Evolutionary conservation across 2,888 invertebrate species (phyloP).

Genomic region (Oligia fasciuncula): DNA sequence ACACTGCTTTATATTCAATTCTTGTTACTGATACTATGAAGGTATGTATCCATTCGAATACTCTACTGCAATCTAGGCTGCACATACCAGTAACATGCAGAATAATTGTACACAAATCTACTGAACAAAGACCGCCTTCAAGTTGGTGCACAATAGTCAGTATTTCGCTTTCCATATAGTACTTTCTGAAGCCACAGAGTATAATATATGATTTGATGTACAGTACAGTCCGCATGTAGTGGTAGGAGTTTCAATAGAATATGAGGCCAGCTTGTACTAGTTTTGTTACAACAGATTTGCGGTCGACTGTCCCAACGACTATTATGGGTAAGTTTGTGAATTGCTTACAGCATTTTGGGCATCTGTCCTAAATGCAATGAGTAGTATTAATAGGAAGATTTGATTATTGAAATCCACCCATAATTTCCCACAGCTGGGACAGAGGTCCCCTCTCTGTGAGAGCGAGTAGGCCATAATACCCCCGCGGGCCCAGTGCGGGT

Average conservation of each 20-base stretch:
- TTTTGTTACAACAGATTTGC: not conserved
- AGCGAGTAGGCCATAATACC: too few relatives aligned
- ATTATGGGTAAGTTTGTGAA: not conserved
- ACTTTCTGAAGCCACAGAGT: not conserved
- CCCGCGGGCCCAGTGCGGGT: too few relatives aligned
- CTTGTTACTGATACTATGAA: not conserved
- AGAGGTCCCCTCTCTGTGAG: not conserved
- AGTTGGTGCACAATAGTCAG: not conserved
- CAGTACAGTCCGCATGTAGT: not conserved
- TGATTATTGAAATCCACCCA: not conserved
- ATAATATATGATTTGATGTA: not conserved
- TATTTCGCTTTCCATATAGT: conserved; percentile 2
- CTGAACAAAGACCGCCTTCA: not conserved
- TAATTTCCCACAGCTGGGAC: too few relatives aligned
- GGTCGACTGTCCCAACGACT: not conserved
- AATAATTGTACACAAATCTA: conserved; percentile 16
- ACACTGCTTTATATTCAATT: not conserved
- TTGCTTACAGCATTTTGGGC: not conserved
- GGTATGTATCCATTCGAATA: not conserved
- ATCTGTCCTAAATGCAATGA: not conserved
- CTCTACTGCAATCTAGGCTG: not conserved
- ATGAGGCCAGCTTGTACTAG: not conserved
- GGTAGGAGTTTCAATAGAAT: not conserved
- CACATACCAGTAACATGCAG: conserved; percentile 3
- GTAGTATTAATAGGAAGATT: not conserved